These are phyloP conservation scores for Ochlodes sylvanus DNA, from an alignment of 2,888 invertebrate species.

Conservation along the genomic window DNA sequence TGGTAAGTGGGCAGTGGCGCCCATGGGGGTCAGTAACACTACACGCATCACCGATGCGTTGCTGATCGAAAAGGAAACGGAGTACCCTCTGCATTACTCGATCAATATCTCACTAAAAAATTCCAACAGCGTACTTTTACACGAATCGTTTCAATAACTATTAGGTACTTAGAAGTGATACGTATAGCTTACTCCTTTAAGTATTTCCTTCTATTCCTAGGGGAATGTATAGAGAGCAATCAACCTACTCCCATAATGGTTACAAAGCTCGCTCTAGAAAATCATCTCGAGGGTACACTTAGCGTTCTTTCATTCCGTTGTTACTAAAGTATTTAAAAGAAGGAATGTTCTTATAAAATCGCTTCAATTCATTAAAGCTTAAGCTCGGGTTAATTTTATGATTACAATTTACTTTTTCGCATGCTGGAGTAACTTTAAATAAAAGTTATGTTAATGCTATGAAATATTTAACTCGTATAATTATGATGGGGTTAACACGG, in stretches of 20 bases:
- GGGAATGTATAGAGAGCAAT: conserved; percentile 40
- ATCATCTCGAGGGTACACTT: conserved; percentile 15
- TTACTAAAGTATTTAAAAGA: conserved; percentile 20
- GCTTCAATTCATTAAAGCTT: conserved; percentile 14
- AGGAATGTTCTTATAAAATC: not conserved
- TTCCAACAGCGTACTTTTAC: not conserved
- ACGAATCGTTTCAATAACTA: not conserved
- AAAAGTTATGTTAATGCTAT: too few species aligned
- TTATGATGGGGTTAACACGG: too few species aligned
- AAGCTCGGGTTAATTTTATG: not conserved
- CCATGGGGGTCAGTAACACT: too few species aligned
- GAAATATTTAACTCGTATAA: too few species aligned
- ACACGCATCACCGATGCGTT: too few species aligned
- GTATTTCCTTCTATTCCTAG: conserved; percentile 19
- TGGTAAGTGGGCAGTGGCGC: too few species aligned
- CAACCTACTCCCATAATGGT: conserved; percentile 38
- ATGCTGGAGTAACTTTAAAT: not conserved
- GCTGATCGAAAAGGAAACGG: too few species aligned
- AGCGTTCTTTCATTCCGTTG: conserved; percentile 1
- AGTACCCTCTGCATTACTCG: too few species aligned
- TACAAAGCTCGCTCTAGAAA: conserved; percentile 18
- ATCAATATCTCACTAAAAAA: too few species aligned
- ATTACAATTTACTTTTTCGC: not conserved
- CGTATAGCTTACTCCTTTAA: conserved; percentile 14
- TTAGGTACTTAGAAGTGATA: not conserved